Percentiles rank a stretch among this genome's conserved stretches.
These are phyloP conservation scores for Pangasius sanitwongsei DNA, from an alignment of 2,797 vertebrate species.

Conservation along the genomic window DNA sequence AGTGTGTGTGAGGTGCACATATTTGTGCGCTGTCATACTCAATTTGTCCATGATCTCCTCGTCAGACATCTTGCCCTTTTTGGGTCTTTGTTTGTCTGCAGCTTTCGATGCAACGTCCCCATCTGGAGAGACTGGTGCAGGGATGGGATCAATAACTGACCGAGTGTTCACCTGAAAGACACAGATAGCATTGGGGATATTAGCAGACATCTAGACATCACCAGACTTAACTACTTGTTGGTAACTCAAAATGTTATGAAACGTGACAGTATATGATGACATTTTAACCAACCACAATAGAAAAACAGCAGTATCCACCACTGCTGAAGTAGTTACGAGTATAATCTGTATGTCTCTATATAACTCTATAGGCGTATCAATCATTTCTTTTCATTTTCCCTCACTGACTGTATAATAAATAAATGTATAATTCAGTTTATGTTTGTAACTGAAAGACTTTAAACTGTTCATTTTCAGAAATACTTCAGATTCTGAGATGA, in stretches of 20 bases:
- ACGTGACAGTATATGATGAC: neutral
- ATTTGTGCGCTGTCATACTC: constrained; percentile 74
- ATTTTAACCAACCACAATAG: neutral
- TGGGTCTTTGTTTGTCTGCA: constrained; percentile 85
- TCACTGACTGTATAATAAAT: neutral
- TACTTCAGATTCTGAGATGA: neutral
- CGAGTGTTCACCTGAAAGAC: constrained; percentile 87
- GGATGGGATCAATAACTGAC: constrained; percentile 94
- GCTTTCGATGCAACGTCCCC: constrained; percentile 82
- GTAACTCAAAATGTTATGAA: neutral
- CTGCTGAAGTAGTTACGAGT: neutral
- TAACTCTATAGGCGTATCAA: neutral
- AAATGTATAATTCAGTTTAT: neutral
- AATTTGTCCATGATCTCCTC: constrained; percentile 99
- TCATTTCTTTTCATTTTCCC: neutral
- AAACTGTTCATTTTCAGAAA: neutral
- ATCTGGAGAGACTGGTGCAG: constrained; percentile 81
- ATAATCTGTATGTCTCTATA: neutral
- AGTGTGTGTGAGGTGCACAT: neutral
- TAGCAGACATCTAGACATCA: neutral
- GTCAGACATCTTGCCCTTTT: constrained; percentile 96
- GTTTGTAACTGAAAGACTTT: neutral
- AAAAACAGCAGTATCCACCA: neutral
- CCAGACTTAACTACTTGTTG: neutral
- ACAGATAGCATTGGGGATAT: constrained; percentile 20